Evolutionary conservation across 2,113 vertebrate species (phyloP).

Genomic region (Australoheros scitulus): DNA sequence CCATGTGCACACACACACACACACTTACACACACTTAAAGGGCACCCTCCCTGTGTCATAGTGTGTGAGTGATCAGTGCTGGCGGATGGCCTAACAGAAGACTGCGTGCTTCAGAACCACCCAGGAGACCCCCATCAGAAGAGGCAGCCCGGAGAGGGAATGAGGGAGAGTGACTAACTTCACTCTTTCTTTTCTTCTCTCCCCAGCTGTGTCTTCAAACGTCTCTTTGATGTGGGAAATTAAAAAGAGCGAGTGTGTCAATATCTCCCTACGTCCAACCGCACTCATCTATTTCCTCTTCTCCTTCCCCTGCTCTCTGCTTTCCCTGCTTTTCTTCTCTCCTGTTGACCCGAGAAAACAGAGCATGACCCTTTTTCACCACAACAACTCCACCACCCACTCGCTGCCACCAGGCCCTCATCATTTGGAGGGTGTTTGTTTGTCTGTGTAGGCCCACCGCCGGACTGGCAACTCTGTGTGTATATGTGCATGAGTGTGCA

Average conservation of each 20-base stretch:
- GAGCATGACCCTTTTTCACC: constrained; percentile 65
- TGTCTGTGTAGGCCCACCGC: constrained; percentile 67
- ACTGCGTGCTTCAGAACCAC: constrained; percentile 70
- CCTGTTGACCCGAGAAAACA: constrained; percentile 72
- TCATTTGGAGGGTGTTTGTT: constrained; percentile 63
- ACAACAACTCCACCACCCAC: constrained; percentile 64
- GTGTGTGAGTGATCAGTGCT: constrained; percentile 56
- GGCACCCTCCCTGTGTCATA: constrained; percentile 42
- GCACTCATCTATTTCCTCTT: constrained; percentile 80
- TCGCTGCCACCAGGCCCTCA: constrained; percentile 57
- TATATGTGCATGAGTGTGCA: constrained; percentile 55
- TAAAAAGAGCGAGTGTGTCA: constrained; percentile 84
- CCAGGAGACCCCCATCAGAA: constrained; percentile 82
- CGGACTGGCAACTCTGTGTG: constrained; percentile 63
- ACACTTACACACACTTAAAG: constrained; percentile 36
- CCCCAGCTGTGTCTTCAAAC: constrained; percentile 88
- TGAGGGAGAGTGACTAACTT: constrained; percentile 85
- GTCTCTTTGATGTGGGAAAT: constrained; percentile 84
- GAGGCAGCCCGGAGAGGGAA: constrained; percentile 59
- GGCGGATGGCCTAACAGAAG: constrained; percentile 62
- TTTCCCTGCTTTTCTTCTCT: constrained; percentile 57
- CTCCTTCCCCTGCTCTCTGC: constrained; percentile 57
- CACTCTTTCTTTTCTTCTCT: constrained; percentile 86
- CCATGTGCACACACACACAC: constrained; percentile 18
- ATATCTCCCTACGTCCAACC: constrained; percentile 80